Base-by-base conservation (phyloP, 2,888 invertebrate genomes). In the Hypselothyrea guttata region DNA sequence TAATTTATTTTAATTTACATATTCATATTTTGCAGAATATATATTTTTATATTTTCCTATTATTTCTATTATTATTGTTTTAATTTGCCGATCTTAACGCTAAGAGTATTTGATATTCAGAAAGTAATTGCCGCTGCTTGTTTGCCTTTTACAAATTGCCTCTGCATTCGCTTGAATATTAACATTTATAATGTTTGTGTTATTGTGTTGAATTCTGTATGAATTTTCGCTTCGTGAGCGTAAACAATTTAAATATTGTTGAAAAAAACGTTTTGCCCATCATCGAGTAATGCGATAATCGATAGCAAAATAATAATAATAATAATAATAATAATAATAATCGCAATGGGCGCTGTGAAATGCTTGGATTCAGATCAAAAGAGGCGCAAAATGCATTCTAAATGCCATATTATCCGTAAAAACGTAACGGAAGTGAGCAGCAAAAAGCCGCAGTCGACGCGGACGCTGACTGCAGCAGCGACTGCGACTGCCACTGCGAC, bases 371-470 rank as follows among this genome's bases (percentile, higher is more conserved):
- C 18, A 78, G 68, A 61, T 83, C 63, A 71, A 76, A 67, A 67
- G 71, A 41, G 33, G 54, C 62, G 60, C 64, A 57, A 54, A 67
- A 67, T 71, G 86, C 76, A 86, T 86, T 81, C 67, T 64, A 58
- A 84, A 66, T 83, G 67, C 54, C 57, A 68, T 71, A 86, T 86
- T 82, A 83, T 60, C 54, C 74, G 56, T 63, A 53, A 45, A n/a
- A 55, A 62, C 70, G 65, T 65, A 70, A 55, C 74, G 77, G 82
- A 84, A 77, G 74, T 68, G 15, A 42, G 52, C 47, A 49, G 40
- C 35, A n/a, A 16, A 55, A 71, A 55, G 60, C 42, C 60, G 58
- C 42, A 18, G 64, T 37, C 22, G 22, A 30, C 35, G 22, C 2
- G 9, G 33, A 13, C 28, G 62, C 0, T 3, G 7, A 13, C 7